phyloP scores from a whole-genome alignment of 2,113 vertebrate species.

The Dunckerocampus dactyliophorus region DNA sequence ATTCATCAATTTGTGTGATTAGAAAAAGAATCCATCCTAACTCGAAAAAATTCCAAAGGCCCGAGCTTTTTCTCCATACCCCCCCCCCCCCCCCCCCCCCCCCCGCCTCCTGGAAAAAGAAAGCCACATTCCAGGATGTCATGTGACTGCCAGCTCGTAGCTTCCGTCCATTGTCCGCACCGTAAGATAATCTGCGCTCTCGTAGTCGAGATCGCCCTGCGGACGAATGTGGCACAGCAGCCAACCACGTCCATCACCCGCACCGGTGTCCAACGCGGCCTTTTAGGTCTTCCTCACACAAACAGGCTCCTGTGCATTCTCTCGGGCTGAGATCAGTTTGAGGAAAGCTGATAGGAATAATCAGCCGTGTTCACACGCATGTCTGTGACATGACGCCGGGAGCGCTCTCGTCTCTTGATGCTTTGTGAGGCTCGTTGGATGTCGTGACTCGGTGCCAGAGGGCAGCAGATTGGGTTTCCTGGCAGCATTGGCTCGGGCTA shows the following conservation, averaged over 20 bases:
- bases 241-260: conserved; percentile 3
- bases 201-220: conserved; percentile 27
- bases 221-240: conserved; percentile 24
- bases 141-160: conserved; percentile 49
- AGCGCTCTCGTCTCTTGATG: conserved; percentile 20
- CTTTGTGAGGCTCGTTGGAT: conserved; percentile 40
- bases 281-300: conserved; percentile 18
- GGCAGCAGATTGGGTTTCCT: conserved; percentile 49
- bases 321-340: conserved; percentile 51
- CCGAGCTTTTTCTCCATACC: neutral
- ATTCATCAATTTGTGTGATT: too few relatives aligned
- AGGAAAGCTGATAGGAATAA: conserved; percentile 66
- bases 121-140: conserved; percentile 55
- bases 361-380: conserved; percentile 57
- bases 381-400: conserved; percentile 53
- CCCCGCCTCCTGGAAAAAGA: conserved; percentile 23
- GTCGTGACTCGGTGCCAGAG: conserved; percentile 44
- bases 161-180: conserved; percentile 48
- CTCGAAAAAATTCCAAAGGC: neutral
- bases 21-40: too few relatives aligned
- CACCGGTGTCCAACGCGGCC: conserved; percentile 1
- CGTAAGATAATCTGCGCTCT: conserved; percentile 55
- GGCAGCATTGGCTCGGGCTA: conserved; percentile 77
- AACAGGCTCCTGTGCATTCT: conserved; percentile 33
- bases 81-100: conserved; percentile 19